Evolutionary conservation across 2,797 vertebrate species (phyloP).

Genomic region (Bovichtus variegatus): DNA sequence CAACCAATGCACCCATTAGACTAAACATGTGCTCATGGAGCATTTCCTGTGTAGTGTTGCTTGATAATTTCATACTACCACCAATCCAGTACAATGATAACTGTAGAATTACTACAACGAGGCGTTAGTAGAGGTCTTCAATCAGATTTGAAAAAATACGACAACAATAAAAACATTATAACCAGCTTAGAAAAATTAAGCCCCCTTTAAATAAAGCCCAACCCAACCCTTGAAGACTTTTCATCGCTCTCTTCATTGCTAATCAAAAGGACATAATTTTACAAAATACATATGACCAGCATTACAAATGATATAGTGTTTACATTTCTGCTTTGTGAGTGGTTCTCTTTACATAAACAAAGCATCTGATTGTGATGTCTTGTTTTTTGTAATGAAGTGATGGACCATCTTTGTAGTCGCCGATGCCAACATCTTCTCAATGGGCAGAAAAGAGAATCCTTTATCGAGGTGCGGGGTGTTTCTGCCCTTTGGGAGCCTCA

Average conservation of each 20-base stretch:
- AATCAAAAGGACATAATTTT: background rate
- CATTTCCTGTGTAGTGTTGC: background rate
- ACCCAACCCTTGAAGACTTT: background rate
- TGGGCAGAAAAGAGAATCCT: background rate
- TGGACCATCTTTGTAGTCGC: background rate
- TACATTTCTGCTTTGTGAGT: background rate
- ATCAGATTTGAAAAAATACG: background rate
- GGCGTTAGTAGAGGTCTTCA: background rate
- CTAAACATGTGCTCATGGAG: background rate
- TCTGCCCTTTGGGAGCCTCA: background rate
- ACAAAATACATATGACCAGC: background rate
- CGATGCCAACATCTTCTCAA: background rate
- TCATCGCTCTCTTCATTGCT: background rate
- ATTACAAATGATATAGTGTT: slow-evolving; percentile 3
- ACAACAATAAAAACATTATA: background rate
- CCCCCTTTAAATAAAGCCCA: background rate
- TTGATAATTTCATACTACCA: background rate
- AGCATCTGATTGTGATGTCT: background rate
- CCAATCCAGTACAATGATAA: background rate
- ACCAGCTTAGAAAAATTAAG: background rate
- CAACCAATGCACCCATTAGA: background rate
- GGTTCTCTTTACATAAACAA: background rate
- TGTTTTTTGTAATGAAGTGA: background rate
- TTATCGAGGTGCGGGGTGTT: background rate
- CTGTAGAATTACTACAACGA: background rate